Percentiles rank a stretch among this genome's conserved stretches.
Conservation (phyloP, 1,140 invertebrate genomes). For the Hyposmocoma kahamanoa region DNA sequence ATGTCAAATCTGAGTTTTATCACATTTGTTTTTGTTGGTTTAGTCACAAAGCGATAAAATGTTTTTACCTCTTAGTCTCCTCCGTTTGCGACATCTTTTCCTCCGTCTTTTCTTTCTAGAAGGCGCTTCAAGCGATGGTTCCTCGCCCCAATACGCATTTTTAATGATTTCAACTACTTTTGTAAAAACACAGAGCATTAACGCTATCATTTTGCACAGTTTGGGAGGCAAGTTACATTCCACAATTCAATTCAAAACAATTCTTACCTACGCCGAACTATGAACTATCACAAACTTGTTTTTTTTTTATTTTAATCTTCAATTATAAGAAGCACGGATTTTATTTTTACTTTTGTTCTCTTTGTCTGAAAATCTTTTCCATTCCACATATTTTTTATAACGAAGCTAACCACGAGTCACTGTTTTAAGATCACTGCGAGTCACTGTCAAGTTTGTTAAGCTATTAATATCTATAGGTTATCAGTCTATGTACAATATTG, state of each 20-base stretch:
- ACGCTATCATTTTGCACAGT: conserved; percentile 39
- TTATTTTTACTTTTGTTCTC: neutral
- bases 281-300: conserved; percentile 14
- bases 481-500: neutral
- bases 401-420: neutral
- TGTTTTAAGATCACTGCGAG: neutral
- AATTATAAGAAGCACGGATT: no score
- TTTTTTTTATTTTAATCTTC: conserved; percentile 42
- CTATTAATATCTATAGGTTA: neutral
- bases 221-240: no score
- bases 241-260: no score
- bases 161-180: conserved; percentile 42
- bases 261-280: neutral
- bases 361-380: neutral
- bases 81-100: conserved; percentile 20
- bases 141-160: conserved; percentile 18
- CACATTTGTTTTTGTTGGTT: no score
- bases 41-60: neutral
- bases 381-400: neutral
- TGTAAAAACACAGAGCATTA: conserved; percentile 46
- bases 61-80: conserved; percentile 20
- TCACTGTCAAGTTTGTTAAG: neutral
- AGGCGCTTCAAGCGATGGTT: no score
- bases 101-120: conserved; percentile 18
- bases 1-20: no score